Conservation (phyloP, 2,113 vertebrate species). For the Daboia siamensis region DNA sequence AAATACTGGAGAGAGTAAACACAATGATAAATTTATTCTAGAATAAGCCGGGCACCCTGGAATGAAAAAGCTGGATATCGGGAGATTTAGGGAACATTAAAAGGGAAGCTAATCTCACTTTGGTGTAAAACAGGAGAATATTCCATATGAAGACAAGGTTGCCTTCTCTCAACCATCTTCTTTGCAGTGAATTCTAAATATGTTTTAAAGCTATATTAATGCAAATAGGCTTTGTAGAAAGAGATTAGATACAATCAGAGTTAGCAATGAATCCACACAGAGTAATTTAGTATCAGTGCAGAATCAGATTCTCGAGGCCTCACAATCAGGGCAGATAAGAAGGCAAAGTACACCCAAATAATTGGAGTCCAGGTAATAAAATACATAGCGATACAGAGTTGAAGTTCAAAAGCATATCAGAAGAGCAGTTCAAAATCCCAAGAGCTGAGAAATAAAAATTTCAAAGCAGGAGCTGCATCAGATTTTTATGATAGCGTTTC, state of each 20-base stretch:
- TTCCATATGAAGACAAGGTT: background rate
- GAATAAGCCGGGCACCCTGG: background rate
- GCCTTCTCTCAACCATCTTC: background rate
- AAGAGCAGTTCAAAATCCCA: background rate
- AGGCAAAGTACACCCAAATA: background rate
- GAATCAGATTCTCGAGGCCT: background rate
- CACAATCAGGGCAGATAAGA: background rate
- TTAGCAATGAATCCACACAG: background rate
- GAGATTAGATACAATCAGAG: background rate
- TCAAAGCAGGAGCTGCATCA: background rate
- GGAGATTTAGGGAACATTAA: too few species aligned
- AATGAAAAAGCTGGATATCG: background rate
- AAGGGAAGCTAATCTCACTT: background rate
- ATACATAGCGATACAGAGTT: background rate
- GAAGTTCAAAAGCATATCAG: background rate
- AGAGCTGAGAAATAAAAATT: background rate
- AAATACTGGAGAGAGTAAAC: background rate
- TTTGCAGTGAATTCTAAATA: background rate
- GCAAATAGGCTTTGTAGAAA: background rate
- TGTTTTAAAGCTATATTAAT: background rate
- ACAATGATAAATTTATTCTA: background rate
- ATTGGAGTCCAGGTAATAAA: background rate
- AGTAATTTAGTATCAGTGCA: background rate
- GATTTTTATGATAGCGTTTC: background rate
- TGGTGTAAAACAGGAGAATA: background rate